These are phyloP conservation scores for Cyrtorhinus lividipennis DNA, from an alignment of 1,140 invertebrate genomes.

Conservation along the genomic window DNA sequence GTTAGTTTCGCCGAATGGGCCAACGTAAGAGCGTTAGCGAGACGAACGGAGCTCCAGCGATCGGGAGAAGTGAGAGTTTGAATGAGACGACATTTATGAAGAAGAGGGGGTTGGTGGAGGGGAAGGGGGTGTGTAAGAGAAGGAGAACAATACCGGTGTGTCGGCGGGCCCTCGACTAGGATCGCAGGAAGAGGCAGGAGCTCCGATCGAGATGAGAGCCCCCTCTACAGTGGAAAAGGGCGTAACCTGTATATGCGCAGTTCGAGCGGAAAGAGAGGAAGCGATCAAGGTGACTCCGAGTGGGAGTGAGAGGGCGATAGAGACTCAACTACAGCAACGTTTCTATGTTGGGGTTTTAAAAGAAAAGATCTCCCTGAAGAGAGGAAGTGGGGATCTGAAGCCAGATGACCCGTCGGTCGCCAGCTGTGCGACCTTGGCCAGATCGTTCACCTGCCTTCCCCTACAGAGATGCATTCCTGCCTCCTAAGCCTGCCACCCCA, in stretches of 20 bases:
- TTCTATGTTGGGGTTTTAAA: neutral
- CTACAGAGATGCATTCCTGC: neutral
- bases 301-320: neutral
- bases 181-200: neutral
- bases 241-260: neutral
- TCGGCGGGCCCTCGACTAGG: neutral
- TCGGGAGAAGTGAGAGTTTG: neutral
- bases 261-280: neutral
- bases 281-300: neutral
- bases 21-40: too few species aligned
- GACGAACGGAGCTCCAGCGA: neutral
- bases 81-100: too few species aligned
- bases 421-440: constrained; percentile 7
- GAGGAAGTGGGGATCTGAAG: neutral
- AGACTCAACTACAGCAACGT: neutral
- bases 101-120: neutral
- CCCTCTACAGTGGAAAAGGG: neutral
- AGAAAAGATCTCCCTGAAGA: neutral
- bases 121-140: neutral
- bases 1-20: too few species aligned
- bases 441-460: constrained; percentile 3
- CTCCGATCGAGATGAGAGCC: neutral
- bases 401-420: constrained; percentile 1
- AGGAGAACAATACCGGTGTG: neutral
- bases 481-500: too few species aligned